Conservation (phyloP, 2,797 vertebrate genomes). For the Meda fulgida region DNA sequence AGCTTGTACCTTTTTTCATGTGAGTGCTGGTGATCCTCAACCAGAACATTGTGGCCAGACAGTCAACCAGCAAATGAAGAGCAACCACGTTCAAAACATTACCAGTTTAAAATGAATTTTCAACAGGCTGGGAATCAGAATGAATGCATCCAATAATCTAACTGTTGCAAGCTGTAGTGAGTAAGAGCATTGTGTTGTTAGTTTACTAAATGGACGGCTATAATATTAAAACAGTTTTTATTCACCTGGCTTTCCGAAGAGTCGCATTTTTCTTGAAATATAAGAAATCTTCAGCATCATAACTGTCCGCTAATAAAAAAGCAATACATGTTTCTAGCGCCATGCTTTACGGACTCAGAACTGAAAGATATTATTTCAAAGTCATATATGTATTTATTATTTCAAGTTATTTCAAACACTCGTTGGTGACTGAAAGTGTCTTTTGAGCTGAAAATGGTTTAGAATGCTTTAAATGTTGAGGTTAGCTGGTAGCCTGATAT, state of each 20-base stretch:
- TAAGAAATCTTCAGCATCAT: slow-evolving; percentile 49
- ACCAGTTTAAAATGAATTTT: neutral
- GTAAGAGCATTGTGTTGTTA: neutral
- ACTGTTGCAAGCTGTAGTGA: neutral
- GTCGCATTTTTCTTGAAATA: neutral
- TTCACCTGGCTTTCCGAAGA: slow-evolving; percentile 27
- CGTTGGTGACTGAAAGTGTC: neutral
- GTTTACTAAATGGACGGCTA: neutral
- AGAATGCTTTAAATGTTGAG: neutral
- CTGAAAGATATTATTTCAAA: neutral
- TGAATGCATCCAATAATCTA: neutral
- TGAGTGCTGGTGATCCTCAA: neutral
- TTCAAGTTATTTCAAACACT: neutral
- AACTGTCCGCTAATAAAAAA: slow-evolving; percentile 61
- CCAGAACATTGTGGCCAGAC: neutral
- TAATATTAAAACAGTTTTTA: neutral
- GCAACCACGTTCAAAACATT: neutral
- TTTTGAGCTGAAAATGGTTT: neutral
- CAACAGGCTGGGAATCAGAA: neutral
- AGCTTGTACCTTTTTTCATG: too few species aligned
- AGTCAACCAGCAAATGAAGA: neutral
- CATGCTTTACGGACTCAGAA: slow-evolving; percentile 35
- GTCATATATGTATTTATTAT: neutral
- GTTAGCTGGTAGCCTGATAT: neutral
- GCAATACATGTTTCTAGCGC: slow-evolving; percentile 51